Conservation (phyloP, 2,888 invertebrate genomes). For the Alsophila aescularia region DNA sequence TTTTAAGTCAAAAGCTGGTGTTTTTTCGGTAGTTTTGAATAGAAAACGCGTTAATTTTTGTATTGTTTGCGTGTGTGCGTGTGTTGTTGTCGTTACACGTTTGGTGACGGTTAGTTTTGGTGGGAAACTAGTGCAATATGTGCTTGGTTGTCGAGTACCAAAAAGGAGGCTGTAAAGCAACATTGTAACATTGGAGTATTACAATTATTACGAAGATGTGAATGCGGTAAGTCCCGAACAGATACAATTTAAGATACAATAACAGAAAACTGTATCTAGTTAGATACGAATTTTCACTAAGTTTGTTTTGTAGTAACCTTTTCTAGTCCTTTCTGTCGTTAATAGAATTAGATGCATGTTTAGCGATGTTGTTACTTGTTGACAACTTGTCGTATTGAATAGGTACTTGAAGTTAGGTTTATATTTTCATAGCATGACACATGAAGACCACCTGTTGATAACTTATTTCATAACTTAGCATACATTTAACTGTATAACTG, state of each 20-base stretch:
- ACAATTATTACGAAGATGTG: constrained; percentile 41
- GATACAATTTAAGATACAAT: neutral
- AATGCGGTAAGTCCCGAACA: constrained; percentile 32
- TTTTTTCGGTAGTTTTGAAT: constrained; percentile 38
- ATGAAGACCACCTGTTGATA: constrained; percentile 33
- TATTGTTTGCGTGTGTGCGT: constrained; percentile 33
- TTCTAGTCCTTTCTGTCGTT: neutral
- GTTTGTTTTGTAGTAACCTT: neutral
- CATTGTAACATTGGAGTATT: constrained; percentile 37
- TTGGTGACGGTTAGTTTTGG: constrained; percentile 53
- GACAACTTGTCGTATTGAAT: neutral
- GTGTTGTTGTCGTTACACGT: constrained; percentile 25
- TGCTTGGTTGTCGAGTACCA: constrained; percentile 21
- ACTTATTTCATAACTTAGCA: constrained; percentile 32
- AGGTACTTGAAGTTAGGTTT: constrained; percentile 15
- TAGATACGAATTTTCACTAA: neutral
- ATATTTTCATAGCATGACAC: constrained; percentile 24
- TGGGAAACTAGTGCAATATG: constrained; percentile 51
- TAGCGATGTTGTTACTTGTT: neutral
- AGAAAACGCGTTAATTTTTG: constrained; percentile 34
- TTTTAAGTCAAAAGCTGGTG: constrained; percentile 45
- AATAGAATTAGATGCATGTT: neutral
- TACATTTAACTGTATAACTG: neutral
- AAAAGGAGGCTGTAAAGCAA: constrained; percentile 27
- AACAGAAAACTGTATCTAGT: too few relatives aligned